These are phyloP conservation scores for Drosophila formosana DNA, from an alignment of 2,888 invertebrate genomes.

Conservation along the genomic window DNA sequence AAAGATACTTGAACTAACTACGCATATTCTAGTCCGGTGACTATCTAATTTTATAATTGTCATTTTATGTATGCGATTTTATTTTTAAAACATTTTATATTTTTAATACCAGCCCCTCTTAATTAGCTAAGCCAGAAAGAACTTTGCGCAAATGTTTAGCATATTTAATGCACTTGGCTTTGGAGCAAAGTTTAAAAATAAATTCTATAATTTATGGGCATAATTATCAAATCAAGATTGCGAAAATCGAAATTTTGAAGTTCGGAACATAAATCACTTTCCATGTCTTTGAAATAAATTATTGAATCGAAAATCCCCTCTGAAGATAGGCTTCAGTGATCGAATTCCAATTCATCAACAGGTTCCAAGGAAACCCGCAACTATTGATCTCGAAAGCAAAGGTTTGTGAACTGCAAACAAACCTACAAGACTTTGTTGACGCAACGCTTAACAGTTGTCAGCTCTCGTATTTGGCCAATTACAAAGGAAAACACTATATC, in stretches of 20 bases:
- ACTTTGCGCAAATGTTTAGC: too few relatives aligned
- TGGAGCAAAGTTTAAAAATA: too few relatives aligned
- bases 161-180: too few relatives aligned
- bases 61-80: conserved; percentile 19
- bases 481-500: neutral
- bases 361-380: neutral
- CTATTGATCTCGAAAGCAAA: neutral
- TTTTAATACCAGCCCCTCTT: neutral
- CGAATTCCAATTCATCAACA: neutral
- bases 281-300: too few relatives aligned
- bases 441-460: conserved; percentile 18
- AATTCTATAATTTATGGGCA: too few relatives aligned
- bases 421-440: conserved; percentile 5
- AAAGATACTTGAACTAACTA: conserved; percentile 17
- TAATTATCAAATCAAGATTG: too few relatives aligned
- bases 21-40: neutral
- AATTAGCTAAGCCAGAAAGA: too few relatives aligned
- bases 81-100: neutral
- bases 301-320: too few relatives aligned
- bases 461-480: conserved; percentile 8
- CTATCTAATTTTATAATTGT: conserved; percentile 32
- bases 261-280: too few relatives aligned
- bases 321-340: too few relatives aligned
- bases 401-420: conserved; percentile 1
- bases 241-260: too few relatives aligned